Evolutionary conservation across 2,113 vertebrate species (phyloP).

Genomic region (Muntiacus reevesi): DNA sequence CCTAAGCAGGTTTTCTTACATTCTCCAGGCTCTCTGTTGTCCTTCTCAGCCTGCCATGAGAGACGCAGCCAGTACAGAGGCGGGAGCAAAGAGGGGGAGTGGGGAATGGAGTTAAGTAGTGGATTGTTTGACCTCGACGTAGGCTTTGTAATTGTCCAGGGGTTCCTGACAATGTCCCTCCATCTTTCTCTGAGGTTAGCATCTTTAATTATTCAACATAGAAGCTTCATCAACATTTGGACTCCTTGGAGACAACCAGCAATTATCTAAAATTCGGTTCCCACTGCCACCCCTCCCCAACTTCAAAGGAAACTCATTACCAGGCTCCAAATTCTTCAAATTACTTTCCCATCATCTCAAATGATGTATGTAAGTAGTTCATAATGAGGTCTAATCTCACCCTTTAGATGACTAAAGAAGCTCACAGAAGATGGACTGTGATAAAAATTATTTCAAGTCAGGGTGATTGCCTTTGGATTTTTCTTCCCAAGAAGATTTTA

Average conservation of each 20-base stretch:
- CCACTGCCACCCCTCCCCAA: slow-evolving; percentile 69
- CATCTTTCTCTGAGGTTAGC: slow-evolving; percentile 48
- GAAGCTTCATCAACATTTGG: slow-evolving; percentile 60
- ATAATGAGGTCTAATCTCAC: slow-evolving; percentile 79
- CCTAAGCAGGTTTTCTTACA: background rate
- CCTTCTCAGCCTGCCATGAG: background rate
- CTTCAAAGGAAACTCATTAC: slow-evolving; percentile 81
- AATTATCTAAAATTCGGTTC: slow-evolving; percentile 80
- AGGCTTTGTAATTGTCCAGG: background rate
- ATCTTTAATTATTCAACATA: slow-evolving; percentile 75
- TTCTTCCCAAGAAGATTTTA: slow-evolving; percentile 67
- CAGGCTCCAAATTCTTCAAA: slow-evolving; percentile 77
- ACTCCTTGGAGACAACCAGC: slow-evolving; percentile 71
- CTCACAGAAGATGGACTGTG: slow-evolving; percentile 60
- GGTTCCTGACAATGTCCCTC: background rate
- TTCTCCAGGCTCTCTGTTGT: background rate
- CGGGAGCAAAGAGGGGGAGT: background rate
- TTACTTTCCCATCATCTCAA: slow-evolving; percentile 78
- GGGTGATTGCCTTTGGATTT: slow-evolving; percentile 76
- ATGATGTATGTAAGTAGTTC: slow-evolving; percentile 78
- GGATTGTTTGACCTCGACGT: background rate
- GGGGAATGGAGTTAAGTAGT: background rate
- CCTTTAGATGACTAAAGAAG: slow-evolving; percentile 73
- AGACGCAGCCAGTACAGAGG: background rate
- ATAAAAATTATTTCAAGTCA: slow-evolving; percentile 77